Conservation (phyloP, 2,797 vertebrate species). For the Syncerus caffer region DNA sequence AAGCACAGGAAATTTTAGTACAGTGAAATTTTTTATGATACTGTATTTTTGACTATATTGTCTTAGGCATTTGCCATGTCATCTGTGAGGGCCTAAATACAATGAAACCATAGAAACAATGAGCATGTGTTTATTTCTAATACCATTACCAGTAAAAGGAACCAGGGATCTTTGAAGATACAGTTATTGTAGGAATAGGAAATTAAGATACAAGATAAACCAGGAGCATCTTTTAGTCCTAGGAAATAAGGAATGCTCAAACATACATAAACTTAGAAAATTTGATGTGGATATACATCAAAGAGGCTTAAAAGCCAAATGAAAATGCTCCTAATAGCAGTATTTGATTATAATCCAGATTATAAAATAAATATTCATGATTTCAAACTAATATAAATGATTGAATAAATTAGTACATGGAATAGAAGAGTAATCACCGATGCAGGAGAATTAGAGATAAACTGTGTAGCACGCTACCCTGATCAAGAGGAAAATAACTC, state of each 20-base stretch:
- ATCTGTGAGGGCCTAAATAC: not conserved
- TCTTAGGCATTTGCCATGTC: not conserved
- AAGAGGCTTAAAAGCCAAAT: not conserved
- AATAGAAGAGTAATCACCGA: not conserved
- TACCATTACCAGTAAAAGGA: not conserved
- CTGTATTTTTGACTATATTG: not conserved
- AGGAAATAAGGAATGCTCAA: not conserved
- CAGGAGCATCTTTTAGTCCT: not conserved
- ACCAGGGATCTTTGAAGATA: not conserved
- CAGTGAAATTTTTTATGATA: not conserved
- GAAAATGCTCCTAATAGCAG: not conserved
- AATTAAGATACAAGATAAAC: not conserved
- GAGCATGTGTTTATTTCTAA: not conserved
- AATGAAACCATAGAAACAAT: not conserved
- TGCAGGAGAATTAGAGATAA: not conserved
- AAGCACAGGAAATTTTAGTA: not conserved
- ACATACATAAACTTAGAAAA: not conserved
- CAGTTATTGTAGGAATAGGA: not conserved
- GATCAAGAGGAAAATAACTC: not conserved
- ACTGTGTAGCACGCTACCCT: accelerated
- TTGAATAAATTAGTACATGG: not conserved
- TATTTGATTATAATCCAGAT: not conserved
- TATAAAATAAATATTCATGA: not conserved
- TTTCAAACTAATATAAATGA: not conserved
- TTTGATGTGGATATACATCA: not conserved